A percentile compares a stretch with the other conserved stretches of the same genome.
Conservation (phyloP, 2,113 vertebrate genomes). For the Pyrgilauda ruficollis region DNA sequence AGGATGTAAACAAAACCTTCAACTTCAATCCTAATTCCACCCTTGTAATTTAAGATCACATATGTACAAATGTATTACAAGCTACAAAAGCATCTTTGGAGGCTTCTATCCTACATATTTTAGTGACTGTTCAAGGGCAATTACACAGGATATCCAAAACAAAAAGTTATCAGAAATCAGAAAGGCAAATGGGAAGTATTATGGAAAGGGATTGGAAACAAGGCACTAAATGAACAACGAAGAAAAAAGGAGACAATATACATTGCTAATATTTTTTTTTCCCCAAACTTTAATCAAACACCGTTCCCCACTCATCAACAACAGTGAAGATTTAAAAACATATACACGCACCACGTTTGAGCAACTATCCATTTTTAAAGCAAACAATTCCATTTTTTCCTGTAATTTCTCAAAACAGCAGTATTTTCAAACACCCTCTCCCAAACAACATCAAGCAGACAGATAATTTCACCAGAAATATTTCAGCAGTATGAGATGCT, state of each 20-base stretch:
- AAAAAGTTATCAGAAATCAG: neutral
- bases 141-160: neutral
- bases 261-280: neutral
- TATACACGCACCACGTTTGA: neutral
- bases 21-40: neutral
- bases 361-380: neutral
- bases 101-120: neutral
- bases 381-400: neutral
- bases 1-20: neutral
- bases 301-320: neutral
- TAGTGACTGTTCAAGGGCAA: neutral
- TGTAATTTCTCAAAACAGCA: neutral
- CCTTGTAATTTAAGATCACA: neutral
- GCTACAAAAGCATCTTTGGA: neutral
- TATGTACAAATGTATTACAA: neutral
- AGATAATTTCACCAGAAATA: neutral
- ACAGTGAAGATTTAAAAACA: neutral
- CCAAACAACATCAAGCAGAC: neutral
- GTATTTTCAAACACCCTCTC: neutral
- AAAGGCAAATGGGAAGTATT: neutral
- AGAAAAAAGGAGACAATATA: neutral
- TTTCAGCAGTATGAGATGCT: neutral
- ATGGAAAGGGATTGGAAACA: neutral
- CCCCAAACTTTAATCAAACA: neutral
- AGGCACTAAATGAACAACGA: neutral